phyloP scores from a whole-genome alignment of 2,888 invertebrate genomes.

The Clivina fossor region DNA sequence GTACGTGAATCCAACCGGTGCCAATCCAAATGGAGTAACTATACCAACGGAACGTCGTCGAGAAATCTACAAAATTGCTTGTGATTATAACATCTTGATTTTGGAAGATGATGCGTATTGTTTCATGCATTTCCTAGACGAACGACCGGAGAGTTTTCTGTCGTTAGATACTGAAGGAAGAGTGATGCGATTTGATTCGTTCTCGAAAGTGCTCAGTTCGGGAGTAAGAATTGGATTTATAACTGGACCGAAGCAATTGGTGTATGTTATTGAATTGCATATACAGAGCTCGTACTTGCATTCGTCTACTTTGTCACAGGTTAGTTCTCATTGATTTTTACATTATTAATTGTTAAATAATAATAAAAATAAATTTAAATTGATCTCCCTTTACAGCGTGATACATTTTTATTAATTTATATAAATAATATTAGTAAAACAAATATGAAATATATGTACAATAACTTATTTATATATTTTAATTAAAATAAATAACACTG shows the following conservation, averaged over 20 bases:
- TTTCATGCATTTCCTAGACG: constrained; percentile 71
- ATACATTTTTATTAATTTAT: too few relatives aligned
- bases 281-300: constrained; percentile 70
- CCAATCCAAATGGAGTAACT: constrained; percentile 75
- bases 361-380: too few relatives aligned
- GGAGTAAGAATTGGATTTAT: constrained; percentile 74
- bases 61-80: constrained; percentile 73
- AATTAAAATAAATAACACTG: too few relatives aligned
- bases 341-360: too few relatives aligned
- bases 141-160: constrained; percentile 65
- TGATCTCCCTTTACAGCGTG: too few relatives aligned
- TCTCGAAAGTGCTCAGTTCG: constrained; percentile 73
- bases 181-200: constrained; percentile 75
- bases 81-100: constrained; percentile 74
- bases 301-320: constrained; percentile 67
- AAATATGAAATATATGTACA: too few relatives aligned
- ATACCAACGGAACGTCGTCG: constrained; percentile 65
- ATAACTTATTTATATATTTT: too few relatives aligned
- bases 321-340: too few relatives aligned
- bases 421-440: too few relatives aligned
- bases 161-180: constrained; percentile 75
- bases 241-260: constrained; percentile 67
- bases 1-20: constrained; percentile 75
- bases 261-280: constrained; percentile 67
- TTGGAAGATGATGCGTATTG: constrained; percentile 84